A percentile compares a stretch with the other conserved stretches of the same genome.
These are phyloP conservation scores for Phoeniculus purpureus DNA, from an alignment of 2,797 vertebrate genomes.

Conservation along the genomic window DNA sequence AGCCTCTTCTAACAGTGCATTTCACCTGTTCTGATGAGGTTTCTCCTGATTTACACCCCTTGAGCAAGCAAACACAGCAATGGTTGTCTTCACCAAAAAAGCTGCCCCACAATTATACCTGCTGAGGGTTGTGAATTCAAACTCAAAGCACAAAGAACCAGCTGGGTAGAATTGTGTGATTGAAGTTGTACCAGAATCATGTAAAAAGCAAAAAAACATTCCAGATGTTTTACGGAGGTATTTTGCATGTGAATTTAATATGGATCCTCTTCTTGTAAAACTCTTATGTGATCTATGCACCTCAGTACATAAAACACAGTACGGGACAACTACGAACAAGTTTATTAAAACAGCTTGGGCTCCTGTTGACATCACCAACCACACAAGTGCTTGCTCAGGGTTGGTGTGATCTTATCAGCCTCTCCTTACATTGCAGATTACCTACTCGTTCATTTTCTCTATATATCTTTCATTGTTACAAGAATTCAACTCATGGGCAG, in stretches of 20 bases:
- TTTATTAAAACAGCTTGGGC: constrained; percentile 74
- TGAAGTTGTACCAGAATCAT: constrained; percentile 72
- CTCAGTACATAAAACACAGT: constrained; percentile 65
- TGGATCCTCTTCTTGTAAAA: constrained; percentile 78
- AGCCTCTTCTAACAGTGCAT: not conserved
- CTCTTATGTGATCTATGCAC: constrained; percentile 70
- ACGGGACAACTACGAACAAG: constrained; percentile 73
- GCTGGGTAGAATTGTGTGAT: constrained; percentile 69
- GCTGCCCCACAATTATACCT: not conserved
- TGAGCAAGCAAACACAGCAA: not conserved
- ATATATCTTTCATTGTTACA: constrained; percentile 72
- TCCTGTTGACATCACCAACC: constrained; percentile 76
- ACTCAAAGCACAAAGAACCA: constrained; percentile 47
- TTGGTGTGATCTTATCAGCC: constrained; percentile 71
- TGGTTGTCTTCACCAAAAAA: constrained; percentile 37
- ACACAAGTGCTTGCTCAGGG: constrained; percentile 74
- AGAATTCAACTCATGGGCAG: constrained; percentile 70
- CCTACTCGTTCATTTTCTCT: constrained; percentile 53
- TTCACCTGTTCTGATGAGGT: not conserved
- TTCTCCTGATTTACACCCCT: constrained; percentile 5
- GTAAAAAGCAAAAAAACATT: constrained; percentile 61
- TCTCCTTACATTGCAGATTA: constrained; percentile 64
- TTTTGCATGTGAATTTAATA: constrained; percentile 77
- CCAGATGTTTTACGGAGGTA: constrained; percentile 68
- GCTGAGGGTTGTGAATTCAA: constrained; percentile 31